Evolutionary conservation across 2,797 vertebrate species (phyloP).

Genomic region (Falco novaeseelandiae): DNA sequence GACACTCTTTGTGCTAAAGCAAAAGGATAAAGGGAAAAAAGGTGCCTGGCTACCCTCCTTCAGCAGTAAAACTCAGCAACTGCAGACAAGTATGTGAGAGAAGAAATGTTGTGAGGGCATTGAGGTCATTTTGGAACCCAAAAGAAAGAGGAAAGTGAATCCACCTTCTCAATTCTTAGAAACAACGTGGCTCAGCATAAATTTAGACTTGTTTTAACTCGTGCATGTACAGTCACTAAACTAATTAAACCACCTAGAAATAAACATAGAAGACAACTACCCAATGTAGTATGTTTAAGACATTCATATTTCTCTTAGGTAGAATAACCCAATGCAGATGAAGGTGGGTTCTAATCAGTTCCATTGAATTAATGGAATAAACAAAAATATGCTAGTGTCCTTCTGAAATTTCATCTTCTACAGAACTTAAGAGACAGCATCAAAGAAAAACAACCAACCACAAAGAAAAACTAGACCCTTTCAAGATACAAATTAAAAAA

Average conservation of each 20-base stretch:
- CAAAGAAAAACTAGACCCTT: not conserved
- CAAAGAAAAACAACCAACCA: not conserved
- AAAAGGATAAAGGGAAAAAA: not conserved
- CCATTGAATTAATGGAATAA: not conserved
- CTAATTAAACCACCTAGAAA: not conserved
- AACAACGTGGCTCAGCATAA: not conserved
- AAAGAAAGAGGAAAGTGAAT: not conserved
- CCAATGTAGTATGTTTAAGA: not conserved
- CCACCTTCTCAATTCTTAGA: not conserved
- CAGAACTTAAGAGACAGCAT: not conserved
- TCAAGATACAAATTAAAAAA: not conserved
- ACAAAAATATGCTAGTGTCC: not conserved
- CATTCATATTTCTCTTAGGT: not conserved
- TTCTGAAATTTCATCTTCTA: not conserved
- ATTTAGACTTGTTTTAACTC: not conserved
- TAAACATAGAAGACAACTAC: not conserved
- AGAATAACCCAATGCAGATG: not conserved
- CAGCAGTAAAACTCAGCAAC: not conserved
- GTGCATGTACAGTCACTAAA: not conserved
- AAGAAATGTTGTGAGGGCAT: not conserved
- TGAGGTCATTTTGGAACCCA: not conserved
- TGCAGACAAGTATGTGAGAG: not conserved
- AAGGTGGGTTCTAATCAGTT: not conserved
- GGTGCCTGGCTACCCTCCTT: not conserved
- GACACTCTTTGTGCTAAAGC: not conserved